Evolutionary conservation across 2,888 invertebrate species (phyloP), one percentile per base, ranked within the genome.

Genomic region (Phlogophora meticulosa): DNA sequence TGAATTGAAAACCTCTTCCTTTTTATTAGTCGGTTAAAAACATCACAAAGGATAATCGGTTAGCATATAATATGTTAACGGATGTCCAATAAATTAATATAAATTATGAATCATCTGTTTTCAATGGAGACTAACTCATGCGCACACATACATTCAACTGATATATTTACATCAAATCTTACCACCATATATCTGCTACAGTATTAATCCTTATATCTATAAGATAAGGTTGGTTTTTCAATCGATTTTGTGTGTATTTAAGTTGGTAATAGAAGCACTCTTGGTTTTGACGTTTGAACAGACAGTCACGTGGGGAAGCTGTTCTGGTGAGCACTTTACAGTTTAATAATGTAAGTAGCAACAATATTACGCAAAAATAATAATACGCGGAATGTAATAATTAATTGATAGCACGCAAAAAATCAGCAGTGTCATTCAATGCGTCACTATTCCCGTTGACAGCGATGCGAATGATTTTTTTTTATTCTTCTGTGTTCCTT

Each of bases 101-200:
- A 63, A 55, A 49, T 63, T 45, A 51, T 59, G 17, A 58, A 45
- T 62, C 48, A 76, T 62, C 61, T 24, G 22, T 46, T 5, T 22
- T 51, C 67, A 75, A 61, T 70, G 72, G 62, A 74, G 64, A 81
- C 78, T 53, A 66, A 49, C 57, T 34, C 55, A 11, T 42, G 68
- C 76, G 28, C 78, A 57, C 78, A 75, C 78, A 76, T 38, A 59
- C 20, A 51, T 55, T 22, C 4, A 34, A 45, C 71, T 55, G 58
- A 80, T 75, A 73, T 76, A 78, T 78, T 73, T 74, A 76, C 75
- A 68, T 64, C 28, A 28, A 42, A 64, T 55, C 48, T 57, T 49
- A 63, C 72, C 46, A 58, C 42, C 2, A 51, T 51, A 42, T 1
- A 17, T n/a, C 4, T 69, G 17, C 65, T 40, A 28, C 38, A 11